Evolutionary conservation across 2,113 vertebrate species (phyloP), one percentile per base, ranked within the genome.

Genomic region (Bubo blakistoni): DNA sequence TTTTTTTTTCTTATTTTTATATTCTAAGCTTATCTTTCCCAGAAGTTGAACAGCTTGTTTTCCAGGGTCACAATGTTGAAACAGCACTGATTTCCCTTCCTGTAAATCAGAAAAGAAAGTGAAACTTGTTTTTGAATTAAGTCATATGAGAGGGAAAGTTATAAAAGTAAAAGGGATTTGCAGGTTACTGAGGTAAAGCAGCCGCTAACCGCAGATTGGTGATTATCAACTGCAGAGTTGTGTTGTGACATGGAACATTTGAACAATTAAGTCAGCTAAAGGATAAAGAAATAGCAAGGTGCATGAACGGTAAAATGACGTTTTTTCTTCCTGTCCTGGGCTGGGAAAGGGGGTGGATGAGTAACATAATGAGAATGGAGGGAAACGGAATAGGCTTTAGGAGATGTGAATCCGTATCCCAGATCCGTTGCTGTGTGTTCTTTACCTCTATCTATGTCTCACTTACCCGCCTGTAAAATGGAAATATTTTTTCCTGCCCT

Each of bases 41-140:
- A 76, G 44, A 91, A 88, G 90, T 86, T 70, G 81, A 81, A 79
- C 63, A 81, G 86, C 73, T 94, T 72, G 21, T 84, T 91, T 91
- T 84, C 73, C 27, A 42, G 30, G 52, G 44, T 71, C 49, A 38
- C 49, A 54, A 3, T 42, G 27, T 12, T 38, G n/a, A 61, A 81
- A 57, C 27, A 69, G 40, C 38, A 34, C 27, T 55, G 4, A 27
- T 62, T 69, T 82, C 30, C 18, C 20, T 76, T 94, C 24, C 51
- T 55, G 46, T 87, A 92, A 87, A 30, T 82, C 40, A 59, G 78
- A 97, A 95, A 73, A 90, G 86, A 96, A 95, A 95, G 74, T 66
- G 87, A 96, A 96, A 95, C 70, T 89, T 54, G 16, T 32, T 92
- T 96, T 92, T 70, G 11, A 87, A 79, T 71, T 55, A 82, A 85